Evolutionary conservation across 2,888 invertebrate species (phyloP).

Genomic region (Eutolmus rufibarbis): DNA sequence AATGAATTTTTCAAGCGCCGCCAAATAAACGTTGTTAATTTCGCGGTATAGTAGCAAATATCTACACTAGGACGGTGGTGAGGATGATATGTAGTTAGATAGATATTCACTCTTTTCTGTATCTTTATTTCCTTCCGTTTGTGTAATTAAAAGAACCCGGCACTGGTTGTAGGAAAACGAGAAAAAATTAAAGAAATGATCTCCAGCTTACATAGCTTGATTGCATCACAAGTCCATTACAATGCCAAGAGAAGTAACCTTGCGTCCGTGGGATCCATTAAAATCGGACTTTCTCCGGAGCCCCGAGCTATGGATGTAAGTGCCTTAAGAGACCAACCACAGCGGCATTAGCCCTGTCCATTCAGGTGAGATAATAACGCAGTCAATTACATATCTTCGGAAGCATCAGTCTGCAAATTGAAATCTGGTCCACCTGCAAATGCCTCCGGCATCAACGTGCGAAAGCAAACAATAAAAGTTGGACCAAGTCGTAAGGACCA

Average conservation of each 20-base stretch:
- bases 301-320: neutral
- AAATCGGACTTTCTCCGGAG: conserved; percentile 14
- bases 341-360: neutral
- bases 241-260: conserved; percentile 5
- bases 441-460: neutral
- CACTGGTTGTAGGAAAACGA: neutral
- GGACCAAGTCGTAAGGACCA: neutral
- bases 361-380: neutral
- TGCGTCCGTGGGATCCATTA: conserved; percentile 8
- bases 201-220: neutral
- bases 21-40: neutral
- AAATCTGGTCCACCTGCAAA: neutral
- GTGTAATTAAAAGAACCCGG: conserved; percentile 4
- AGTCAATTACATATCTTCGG: conserved; percentile 10
- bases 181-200: neutral
- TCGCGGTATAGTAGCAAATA: neutral
- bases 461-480: neutral
- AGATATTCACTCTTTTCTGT: neutral
- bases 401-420: conserved; percentile 3
- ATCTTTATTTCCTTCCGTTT: conserved; percentile 1
- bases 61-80: neutral
- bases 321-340: conserved; percentile 16
- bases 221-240: conserved; percentile 6
- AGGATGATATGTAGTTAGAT: neutral
- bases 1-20: conserved; percentile 1